Conservation (phyloP, 2,888 invertebrate genomes). For the Tinea semifulvella region DNA sequence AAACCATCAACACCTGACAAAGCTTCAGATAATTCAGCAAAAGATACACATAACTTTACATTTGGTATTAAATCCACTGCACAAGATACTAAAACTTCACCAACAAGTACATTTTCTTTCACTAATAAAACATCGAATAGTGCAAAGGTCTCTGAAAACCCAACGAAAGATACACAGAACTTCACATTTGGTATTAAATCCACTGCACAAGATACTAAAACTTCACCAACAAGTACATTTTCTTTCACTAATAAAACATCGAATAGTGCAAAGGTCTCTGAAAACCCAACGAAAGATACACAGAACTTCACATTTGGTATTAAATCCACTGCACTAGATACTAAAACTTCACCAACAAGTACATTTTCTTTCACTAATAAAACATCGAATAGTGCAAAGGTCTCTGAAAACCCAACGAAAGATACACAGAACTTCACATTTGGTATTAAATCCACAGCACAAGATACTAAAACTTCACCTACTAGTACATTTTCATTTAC, state of each 20-base stretch:
- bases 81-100: background rate
- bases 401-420: background rate
- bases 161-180: too few species aligned
- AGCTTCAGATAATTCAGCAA: background rate
- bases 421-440: background rate
- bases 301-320: conserved; percentile 7
- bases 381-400: background rate
- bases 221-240: background rate
- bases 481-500: background rate
- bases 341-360: background rate
- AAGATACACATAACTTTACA: background rate
- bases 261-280: background rate
- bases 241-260: background rate
- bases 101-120: background rate
- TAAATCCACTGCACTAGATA: conserved; percentile 20
- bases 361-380: conserved; percentile 6
- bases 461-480: background rate
- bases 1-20: background rate
- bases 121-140: background rate
- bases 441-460: background rate
- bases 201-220: conserved; percentile 17
- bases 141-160: background rate
- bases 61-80: background rate
- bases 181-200: conserved; percentile 18
- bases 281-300: too few species aligned